These are phyloP conservation scores for Teinopalpus imperialis DNA, from an alignment of 2,888 invertebrate species.

Conservation along the genomic window DNA sequence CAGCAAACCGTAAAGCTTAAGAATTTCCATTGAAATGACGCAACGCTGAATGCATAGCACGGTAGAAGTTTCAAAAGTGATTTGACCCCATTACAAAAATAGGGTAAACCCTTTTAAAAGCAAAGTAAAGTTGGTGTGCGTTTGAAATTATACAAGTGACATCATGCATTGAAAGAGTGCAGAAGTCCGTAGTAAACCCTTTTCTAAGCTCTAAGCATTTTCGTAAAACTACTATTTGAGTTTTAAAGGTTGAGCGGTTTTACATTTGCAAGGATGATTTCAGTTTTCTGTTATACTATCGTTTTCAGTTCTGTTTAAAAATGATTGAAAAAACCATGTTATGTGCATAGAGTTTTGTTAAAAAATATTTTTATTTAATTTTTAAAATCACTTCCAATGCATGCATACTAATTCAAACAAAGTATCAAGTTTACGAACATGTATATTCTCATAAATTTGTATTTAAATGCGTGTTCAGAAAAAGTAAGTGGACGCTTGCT, in stretches of 20 bases:
- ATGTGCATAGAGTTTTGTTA: too few relatives aligned
- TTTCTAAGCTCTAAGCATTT: conserved; percentile 3
- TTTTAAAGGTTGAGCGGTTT: background rate
- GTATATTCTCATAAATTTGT: too few relatives aligned
- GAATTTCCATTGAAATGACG: conserved; percentile 55
- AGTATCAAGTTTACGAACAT: too few relatives aligned
- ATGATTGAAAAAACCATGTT: too few relatives aligned
- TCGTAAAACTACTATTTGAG: background rate
- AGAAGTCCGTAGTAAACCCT: background rate
- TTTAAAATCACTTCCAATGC: too few relatives aligned
- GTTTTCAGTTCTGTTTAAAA: too few relatives aligned
- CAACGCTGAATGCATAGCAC: conserved; percentile 41
- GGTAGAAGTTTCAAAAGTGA: conserved; percentile 45
- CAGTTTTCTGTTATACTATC: too few relatives aligned
- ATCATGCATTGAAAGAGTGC: conserved; percentile 5
- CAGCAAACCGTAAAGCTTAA: conserved; percentile 53
- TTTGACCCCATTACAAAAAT: conserved; percentile 33
- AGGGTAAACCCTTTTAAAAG: conserved; percentile 29
- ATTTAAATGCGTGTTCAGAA: background rate
- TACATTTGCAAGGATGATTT: too few relatives aligned
- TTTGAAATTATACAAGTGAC: conserved; percentile 7
- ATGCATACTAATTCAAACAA: too few relatives aligned
- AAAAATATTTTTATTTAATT: too few relatives aligned
- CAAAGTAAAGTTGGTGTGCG: conserved; percentile 1
- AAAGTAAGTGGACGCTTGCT: too few relatives aligned